Evolutionary conservation across 2,888 invertebrate genomes (phyloP), one percentile per base, ranked within the genome.

Genomic region (Parnassius orleans): DNA sequence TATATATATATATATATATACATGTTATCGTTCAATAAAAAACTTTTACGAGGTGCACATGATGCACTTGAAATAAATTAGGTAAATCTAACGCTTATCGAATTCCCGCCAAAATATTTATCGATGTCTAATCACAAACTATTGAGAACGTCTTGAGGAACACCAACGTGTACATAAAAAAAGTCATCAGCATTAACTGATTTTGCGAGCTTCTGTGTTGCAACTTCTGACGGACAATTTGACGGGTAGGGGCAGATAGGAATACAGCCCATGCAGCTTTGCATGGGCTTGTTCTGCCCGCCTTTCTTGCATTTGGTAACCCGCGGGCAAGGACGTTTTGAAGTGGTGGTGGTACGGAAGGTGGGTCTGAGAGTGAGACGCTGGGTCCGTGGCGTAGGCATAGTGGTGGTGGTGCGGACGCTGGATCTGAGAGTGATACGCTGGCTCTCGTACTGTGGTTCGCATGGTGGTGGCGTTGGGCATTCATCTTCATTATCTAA

Each of bases 121-220:
- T 12, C 52, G 19, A 24, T 14, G 14, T n/a, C 19, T 19, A 14
- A 33, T 53, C 46, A 59, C 53, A 53, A 33, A 10, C 67, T 67
- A 14, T 68, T 68, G 2, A 74, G 57, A 15, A 73, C 15, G 24
- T 66, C 66, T 63, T 79, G 83, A 0, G 86, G 86, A 9, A 86
- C 69, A 12, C 87, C 86, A 2, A 87, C 68, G 60, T 78, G 84
- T 54, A 85, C 68, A 57, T 81, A 80, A 11, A 76, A 64, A 57
- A 68, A 80, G 47, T 78, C 76, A 0, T 66, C 58, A 3, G 58
- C 60, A 3, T 68, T 62, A 7, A 41, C 41, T 41, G 64, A 10
- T 10, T 9, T 1, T 12, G 46, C 33, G 44, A 63, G 11, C 51
- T 51, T 43, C 46, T 54, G 48, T 2, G 41, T 12, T 42, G 60